Percentiles rank a stretch among this genome's conserved stretches.
phyloP scores from a whole-genome alignment of 2,113 vertebrate species.

The Prolemur simus region DNA sequence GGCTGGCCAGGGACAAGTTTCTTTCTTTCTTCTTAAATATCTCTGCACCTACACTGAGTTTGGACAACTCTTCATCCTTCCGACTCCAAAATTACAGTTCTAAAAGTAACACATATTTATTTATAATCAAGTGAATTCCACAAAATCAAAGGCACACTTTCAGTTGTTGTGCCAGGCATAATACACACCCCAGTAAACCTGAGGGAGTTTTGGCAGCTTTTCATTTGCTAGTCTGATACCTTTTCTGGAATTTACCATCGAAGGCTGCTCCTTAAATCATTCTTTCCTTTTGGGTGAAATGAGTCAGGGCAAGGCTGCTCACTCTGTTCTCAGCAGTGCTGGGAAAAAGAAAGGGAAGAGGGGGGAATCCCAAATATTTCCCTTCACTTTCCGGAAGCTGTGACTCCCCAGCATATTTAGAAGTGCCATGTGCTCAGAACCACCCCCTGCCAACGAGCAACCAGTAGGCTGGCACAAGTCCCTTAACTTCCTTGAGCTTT shows the following conservation, averaged over 20 bases:
- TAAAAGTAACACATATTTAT: background rate
- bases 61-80: background rate
- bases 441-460: background rate
- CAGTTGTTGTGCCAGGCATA: background rate
- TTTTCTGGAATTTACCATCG: background rate
- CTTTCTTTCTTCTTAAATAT: background rate
- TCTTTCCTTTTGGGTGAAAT: slow-evolving; percentile 10
- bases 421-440: background rate
- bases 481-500: background rate
- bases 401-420: background rate
- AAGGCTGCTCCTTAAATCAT: background rate
- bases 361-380: slow-evolving; percentile 5
- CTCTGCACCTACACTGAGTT: background rate
- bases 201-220: background rate
- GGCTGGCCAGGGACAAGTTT: background rate
- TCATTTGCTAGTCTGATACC: background rate
- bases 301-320: background rate
- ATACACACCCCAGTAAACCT: background rate
- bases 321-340: background rate
- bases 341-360: background rate
- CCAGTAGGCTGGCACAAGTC: background rate
- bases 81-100: background rate
- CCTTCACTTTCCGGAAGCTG: background rate
- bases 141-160: background rate
- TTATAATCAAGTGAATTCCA: background rate